Percentiles rank a stretch among this genome's conserved stretches.
Conservation (phyloP, 2,888 invertebrate genomes). For the Plagiodera versicolora region DNA sequence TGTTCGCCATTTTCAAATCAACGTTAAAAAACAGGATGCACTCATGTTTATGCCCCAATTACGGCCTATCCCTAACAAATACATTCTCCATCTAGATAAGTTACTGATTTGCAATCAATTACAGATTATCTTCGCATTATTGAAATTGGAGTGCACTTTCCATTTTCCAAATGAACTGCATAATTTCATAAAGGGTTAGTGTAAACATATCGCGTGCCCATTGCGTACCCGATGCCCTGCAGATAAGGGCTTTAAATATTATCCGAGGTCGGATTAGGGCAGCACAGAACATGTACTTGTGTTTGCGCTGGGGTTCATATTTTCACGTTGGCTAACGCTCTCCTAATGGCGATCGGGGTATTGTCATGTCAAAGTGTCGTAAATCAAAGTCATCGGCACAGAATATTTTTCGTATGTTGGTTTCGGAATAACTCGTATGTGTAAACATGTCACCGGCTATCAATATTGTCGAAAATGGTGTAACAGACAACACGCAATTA, state of each 20-base stretch:
- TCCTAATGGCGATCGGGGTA: not conserved
- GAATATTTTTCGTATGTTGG: not conserved
- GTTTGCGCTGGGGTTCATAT: constrained; percentile 14
- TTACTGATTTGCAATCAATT: constrained; percentile 34
- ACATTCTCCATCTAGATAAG: constrained; percentile 25
- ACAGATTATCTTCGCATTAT: constrained; percentile 34
- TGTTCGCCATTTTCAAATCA: not conserved
- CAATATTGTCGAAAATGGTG: not conserved
- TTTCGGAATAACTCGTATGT: not conserved
- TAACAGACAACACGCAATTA: too few relatives aligned
- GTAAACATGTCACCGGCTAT: not conserved
- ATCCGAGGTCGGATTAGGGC: constrained; percentile 44
- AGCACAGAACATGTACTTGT: constrained; percentile 24
- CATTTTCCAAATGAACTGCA: constrained; percentile 41
- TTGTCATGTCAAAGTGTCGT: not conserved
- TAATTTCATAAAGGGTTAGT: constrained; percentile 37
- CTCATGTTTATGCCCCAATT: not conserved
- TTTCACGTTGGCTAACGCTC: constrained; percentile 16
- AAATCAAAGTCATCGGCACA: not conserved
- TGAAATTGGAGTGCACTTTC: constrained; percentile 37
- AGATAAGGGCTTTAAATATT: constrained; percentile 43
- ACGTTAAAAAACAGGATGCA: not conserved
- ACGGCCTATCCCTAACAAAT: constrained; percentile 6
- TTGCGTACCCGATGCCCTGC: constrained; percentile 32
- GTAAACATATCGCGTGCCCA: constrained; percentile 37